Percentiles rank a stretch among this genome's conserved stretches.
phyloP scores from a whole-genome alignment of 2,888 invertebrate species.

The Adelphocoris suturalis region DNA sequence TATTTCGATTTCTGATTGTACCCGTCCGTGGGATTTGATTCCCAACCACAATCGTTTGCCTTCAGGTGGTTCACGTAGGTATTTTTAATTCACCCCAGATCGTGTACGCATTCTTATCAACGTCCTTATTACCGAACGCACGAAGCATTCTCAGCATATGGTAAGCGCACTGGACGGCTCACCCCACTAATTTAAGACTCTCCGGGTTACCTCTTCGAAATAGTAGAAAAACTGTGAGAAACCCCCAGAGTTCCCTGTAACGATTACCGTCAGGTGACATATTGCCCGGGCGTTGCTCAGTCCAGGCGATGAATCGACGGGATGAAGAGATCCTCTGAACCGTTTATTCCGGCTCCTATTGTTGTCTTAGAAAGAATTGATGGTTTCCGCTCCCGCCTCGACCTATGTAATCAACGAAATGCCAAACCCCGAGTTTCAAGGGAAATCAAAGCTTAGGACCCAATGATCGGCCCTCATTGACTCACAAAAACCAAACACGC shows the following conservation, averaged over 20 bases:
- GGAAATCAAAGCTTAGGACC: neutral
- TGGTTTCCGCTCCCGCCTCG: neutral
- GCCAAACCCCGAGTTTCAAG: neutral
- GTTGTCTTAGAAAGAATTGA: conserved; percentile 46
- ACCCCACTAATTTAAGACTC: no score
- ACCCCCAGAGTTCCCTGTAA: neutral
- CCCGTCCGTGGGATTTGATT: no score
- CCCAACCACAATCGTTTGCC: no score
- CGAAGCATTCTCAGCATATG: no score
- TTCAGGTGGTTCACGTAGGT: no score
- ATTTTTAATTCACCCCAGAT: no score
- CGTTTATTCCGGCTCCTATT: neutral
- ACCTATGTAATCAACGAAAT: conserved; percentile 25
- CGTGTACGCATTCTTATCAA: no score
- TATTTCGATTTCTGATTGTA: no score
- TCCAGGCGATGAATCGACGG: neutral
- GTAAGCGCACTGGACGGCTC: no score
- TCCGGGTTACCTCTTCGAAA: no score
- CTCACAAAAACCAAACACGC: neutral
- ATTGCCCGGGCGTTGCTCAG: conserved; percentile 13
- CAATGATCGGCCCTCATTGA: neutral
- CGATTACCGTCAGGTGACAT: conserved; percentile 27
- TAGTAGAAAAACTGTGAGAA: neutral
- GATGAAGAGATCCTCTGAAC: neutral
- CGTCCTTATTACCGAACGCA: no score